Evolutionary conservation across 2,888 invertebrate species (phyloP).

Genomic region (Vesta saturnalis): DNA sequence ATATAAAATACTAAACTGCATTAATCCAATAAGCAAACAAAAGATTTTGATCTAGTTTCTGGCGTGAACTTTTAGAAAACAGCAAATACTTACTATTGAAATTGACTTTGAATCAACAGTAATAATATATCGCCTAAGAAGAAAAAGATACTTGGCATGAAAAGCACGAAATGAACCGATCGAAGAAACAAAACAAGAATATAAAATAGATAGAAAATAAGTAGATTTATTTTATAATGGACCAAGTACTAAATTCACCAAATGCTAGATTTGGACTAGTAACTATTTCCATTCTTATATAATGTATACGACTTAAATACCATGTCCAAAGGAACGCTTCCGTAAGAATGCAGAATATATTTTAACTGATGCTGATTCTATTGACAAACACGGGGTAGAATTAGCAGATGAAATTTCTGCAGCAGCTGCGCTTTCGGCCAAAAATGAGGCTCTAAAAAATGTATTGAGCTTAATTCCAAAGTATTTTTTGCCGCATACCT

Average conservation of each 20-base stretch:
- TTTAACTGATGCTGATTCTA: constrained; percentile 17
- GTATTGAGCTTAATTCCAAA: constrained; percentile 8
- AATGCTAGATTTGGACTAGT: constrained; percentile 36
- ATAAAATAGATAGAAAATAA: constrained; percentile 35
- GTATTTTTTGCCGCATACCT: too few species aligned
- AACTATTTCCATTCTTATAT: constrained; percentile 39
- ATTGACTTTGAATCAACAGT: constrained; percentile 39
- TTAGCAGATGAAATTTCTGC: constrained; percentile 30
- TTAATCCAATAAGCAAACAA: too few species aligned
- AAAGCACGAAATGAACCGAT: constrained; percentile 39
- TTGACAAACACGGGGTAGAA: constrained; percentile 30
- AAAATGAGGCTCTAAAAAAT: constrained; percentile 9
- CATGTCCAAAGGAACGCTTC: constrained; percentile 31
- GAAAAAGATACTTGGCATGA: constrained; percentile 36
- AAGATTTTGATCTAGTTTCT: too few species aligned
- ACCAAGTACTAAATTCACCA: constrained; percentile 38
- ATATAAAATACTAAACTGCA: too few species aligned
- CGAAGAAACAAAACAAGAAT: constrained; percentile 40
- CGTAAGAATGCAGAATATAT: constrained; percentile 31
- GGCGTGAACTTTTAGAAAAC: constrained; percentile 41
- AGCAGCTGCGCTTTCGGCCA: constrained; percentile 24
- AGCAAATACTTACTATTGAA: constrained; percentile 42
- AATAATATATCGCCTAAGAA: constrained; percentile 34
- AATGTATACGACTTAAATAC: constrained; percentile 37
- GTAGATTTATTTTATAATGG: constrained; percentile 34